Percentiles rank a stretch among this genome's conserved stretches.
Evolutionary conservation across 2,888 invertebrate species (phyloP).

Genomic region (Eucera pruinosa): DNA sequence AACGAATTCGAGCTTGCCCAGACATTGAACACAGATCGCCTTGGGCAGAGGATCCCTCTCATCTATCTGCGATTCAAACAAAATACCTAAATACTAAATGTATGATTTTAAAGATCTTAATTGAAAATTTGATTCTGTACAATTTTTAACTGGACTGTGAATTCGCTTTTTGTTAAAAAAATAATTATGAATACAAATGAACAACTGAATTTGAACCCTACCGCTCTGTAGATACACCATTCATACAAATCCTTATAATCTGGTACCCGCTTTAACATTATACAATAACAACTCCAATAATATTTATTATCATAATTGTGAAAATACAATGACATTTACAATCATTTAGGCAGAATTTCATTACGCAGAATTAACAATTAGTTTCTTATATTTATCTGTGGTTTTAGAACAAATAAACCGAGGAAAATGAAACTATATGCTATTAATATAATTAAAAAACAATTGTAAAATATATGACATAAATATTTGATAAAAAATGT

Average conservation of each 20-base stretch:
- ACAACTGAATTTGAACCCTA: slow-evolving; percentile 59
- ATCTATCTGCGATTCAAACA: slow-evolving; percentile 82
- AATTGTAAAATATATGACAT: neutral
- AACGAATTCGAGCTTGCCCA: slow-evolving; percentile 84
- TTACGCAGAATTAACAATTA: slow-evolving; percentile 9
- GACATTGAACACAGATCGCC: slow-evolving; percentile 83
- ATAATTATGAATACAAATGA: neutral
- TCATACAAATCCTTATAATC: slow-evolving; percentile 34
- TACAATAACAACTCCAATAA: slow-evolving; percentile 17
- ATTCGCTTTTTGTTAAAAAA: neutral
- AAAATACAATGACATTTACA: slow-evolving; percentile 13
- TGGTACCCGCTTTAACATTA: slow-evolving; percentile 55
- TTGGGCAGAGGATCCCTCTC: slow-evolving; percentile 83
- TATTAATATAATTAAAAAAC: neutral
- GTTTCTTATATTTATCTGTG: slow-evolving; percentile 2
- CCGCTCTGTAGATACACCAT: slow-evolving; percentile 70
- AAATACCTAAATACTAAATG: slow-evolving; percentile 69
- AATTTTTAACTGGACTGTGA: slow-evolving; percentile 4
- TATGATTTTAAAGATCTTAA: slow-evolving; percentile 47
- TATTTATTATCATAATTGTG: slow-evolving; percentile 7
- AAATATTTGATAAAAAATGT: neutral
- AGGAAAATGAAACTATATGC: neutral
- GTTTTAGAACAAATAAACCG: neutral
- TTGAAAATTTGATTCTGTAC: slow-evolving; percentile 21
- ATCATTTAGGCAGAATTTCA: neutral